Conservation (phyloP, 2,797 vertebrate genomes). For the Acanthopagrus latus region DNA sequence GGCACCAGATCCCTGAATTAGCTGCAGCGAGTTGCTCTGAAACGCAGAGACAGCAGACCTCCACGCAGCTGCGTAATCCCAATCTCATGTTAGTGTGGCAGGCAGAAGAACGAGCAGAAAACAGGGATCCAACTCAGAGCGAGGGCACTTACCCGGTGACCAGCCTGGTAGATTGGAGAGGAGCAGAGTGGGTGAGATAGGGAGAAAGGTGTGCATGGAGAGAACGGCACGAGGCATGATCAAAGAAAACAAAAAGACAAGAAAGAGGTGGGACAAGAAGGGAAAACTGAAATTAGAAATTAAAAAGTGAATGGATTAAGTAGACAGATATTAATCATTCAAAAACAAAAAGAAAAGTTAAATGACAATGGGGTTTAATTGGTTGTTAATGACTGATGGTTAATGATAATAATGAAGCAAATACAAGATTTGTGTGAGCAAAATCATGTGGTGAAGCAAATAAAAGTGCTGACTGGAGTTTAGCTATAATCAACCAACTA, state of each 20-base stretch:
- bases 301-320: constrained; percentile 80
- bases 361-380: constrained; percentile 59
- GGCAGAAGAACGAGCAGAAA: constrained; percentile 82
- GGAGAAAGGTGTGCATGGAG: constrained; percentile 79
- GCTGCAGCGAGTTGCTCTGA: constrained; percentile 18
- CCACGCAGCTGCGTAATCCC: constrained; percentile 5
- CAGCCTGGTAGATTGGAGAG: constrained; percentile 96
- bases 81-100: constrained; percentile 66
- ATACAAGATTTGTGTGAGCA: background rate
- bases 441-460: constrained; percentile 49
- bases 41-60: constrained; percentile 25
- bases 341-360: constrained; percentile 65
- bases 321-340: constrained; percentile 71
- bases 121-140: constrained; percentile 71
- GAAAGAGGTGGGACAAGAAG: constrained; percentile 80
- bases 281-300: constrained; percentile 88
- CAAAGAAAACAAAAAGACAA: constrained; percentile 75
- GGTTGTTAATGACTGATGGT: constrained; percentile 64
- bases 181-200: constrained; percentile 83
- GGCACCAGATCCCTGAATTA: constrained; percentile 16
- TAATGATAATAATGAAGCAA: constrained; percentile 63
- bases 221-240: constrained; percentile 84
- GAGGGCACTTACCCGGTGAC: constrained; percentile 98
- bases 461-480: constrained; percentile 7
- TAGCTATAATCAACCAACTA: background rate